Base-by-base conservation (phyloP, 2,797 vertebrate species). In the Centroberyx gerrardi region DNA sequence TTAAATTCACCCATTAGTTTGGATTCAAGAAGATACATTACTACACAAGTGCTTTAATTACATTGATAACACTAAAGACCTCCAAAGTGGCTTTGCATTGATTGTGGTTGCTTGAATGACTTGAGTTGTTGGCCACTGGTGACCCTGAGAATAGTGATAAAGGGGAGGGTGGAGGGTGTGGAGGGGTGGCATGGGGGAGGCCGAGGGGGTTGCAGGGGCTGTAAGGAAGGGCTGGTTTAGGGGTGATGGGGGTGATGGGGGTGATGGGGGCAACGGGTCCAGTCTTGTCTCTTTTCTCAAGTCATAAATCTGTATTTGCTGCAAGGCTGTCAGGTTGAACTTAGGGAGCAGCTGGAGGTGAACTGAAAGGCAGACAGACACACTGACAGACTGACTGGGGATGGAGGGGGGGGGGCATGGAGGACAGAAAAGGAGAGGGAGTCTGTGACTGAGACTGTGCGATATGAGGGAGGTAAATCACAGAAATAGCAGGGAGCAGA, bases 241-340 rank as follows among this genome's bases (percentile, higher is more conserved):
- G 69, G 22, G 22, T 22, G 22, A 22, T 22, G 22, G 22, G 85
- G 81, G 70, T 64, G 86, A 51, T 31, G 65, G 63, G 82, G 81
- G 74, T 60, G 78, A 53, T n/a, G 77, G 9, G 44, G 78, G 77
- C 75, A 75, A 68, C 4, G 46, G 72, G 42, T 53, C 77, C 59
- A 64, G 75, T 84, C 76, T 65, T 79, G 72, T 64, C 73, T 87
- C 68, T 82, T 87, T 89, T 90, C 78, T 88, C 69, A 51, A 89
- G 83, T 90, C 81, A 79, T 94, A 93, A 93, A 94, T 90, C 82
- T 68, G 61, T 69, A 69, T 87, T 78, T 79, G 81, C 78, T 76
- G 62, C 51, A 78, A 76, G 73, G 70, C 71, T 81, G 83, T 85
- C 80, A 73, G 77, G 76, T 66, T 86, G 74, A 88, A 87, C 71